phyloP scores from a whole-genome alignment of 2,113 vertebrate genomes.

The Tympanuchus pallidicinctus region DNA sequence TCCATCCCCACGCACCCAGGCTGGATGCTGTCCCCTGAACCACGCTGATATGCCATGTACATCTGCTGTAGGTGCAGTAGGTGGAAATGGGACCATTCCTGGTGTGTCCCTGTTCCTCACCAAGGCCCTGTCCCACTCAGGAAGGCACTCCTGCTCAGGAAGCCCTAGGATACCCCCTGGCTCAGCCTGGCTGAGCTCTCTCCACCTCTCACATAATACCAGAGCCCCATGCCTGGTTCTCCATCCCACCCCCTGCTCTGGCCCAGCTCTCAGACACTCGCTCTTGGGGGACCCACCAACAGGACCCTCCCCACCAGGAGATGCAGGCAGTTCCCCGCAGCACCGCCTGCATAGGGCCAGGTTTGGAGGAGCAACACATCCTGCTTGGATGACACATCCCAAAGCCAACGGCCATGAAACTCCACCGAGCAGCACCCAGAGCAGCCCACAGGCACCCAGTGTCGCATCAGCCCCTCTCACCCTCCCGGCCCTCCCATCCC shows the following conservation, averaged over 20 bases:
- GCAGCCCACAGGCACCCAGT: background rate
- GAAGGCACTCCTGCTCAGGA: background rate
- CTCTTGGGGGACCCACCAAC: rapidly evolving
- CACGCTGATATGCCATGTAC: background rate
- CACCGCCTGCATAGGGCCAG: rapidly evolving
- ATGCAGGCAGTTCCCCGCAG: rapidly evolving
- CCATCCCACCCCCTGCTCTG: no score
- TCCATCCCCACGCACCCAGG: no score
- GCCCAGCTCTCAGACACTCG: rapidly evolving
- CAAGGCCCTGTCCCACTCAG: background rate
- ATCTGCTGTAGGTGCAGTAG: rapidly evolving
- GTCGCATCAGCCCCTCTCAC: background rate
- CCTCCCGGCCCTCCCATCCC: background rate
- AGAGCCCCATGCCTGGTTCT: no score
- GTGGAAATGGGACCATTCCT: rapidly evolving
- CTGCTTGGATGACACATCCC: background rate
- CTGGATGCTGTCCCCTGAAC: background rate
- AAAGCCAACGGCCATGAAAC: background rate
- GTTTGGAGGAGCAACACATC: background rate
- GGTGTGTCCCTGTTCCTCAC: background rate
- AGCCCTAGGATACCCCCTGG: no score
- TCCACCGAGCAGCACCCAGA: background rate
- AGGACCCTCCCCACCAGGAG: rapidly evolving
- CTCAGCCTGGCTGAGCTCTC: no score
- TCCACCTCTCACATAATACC: no score